A percentile compares a stretch with the other conserved stretches of the same genome.
phyloP scores from a whole-genome alignment of 2,888 invertebrate species.

The Orthonevra nobilis region DNA sequence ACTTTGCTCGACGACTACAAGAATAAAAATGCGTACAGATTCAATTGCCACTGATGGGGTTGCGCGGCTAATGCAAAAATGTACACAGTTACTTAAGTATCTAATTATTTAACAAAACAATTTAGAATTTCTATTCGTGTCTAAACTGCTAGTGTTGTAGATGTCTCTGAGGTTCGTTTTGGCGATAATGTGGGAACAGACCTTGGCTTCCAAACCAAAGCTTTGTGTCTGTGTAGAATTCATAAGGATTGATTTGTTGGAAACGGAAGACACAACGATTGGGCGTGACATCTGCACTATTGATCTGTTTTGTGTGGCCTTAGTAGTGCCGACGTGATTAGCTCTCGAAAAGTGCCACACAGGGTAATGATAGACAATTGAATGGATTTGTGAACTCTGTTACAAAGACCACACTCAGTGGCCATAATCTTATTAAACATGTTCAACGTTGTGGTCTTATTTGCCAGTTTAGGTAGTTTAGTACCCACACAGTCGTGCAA shows the following conservation, averaged over 20 bases:
- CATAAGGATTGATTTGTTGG: background rate
- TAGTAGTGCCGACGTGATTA: background rate
- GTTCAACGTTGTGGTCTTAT: slow-evolving; percentile 10
- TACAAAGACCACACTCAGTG: slow-evolving; percentile 5
- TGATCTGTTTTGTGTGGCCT: no score
- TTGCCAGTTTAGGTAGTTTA: slow-evolving; percentile 14
- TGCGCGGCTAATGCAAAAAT: slow-evolving; percentile 50
- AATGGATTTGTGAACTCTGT: background rate
- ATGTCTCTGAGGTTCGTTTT: no score
- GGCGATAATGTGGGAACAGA: no score
- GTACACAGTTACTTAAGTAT: slow-evolving; percentile 57
- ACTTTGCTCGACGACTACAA: background rate
- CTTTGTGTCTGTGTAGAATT: no score
- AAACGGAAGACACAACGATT: slow-evolving; percentile 9
- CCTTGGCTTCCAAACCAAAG: no score
- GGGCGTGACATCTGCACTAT: background rate
- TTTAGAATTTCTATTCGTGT: slow-evolving; percentile 61
- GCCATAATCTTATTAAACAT: slow-evolving; percentile 24
- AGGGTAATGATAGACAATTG: background rate
- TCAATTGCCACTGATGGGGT: slow-evolving; percentile 6
- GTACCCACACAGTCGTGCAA: slow-evolving; percentile 17
- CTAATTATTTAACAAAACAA: slow-evolving; percentile 65
- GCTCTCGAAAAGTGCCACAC: slow-evolving; percentile 1
- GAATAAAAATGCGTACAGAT: slow-evolving; percentile 1
- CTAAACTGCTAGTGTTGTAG: slow-evolving; percentile 48